Evolutionary conservation across 1,140 invertebrate species (phyloP).

Genomic region (Drosophila jambulina): DNA sequence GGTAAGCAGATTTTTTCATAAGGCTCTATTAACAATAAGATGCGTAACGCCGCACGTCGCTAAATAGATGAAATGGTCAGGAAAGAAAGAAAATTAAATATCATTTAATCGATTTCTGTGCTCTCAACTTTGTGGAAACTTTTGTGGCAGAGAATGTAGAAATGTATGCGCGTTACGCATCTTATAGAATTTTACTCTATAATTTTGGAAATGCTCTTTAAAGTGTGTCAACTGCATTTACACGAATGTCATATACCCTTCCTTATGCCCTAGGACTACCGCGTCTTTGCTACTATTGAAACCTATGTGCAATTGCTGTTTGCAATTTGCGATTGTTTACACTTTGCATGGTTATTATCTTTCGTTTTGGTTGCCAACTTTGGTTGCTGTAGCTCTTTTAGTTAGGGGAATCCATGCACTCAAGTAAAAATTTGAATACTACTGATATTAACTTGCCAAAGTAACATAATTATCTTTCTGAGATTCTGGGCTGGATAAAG

Average conservation of each 20-base stretch:
- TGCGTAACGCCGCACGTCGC: too few relatives aligned
- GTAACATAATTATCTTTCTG: neutral
- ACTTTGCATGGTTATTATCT: conserved; percentile 6
- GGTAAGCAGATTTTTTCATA: too few relatives aligned
- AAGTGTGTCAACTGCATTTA: neutral
- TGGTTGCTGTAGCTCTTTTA: conserved; percentile 11
- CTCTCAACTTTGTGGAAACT: too few relatives aligned
- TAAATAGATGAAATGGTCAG: too few relatives aligned
- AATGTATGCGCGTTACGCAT: too few relatives aligned
- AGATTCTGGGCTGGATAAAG: neutral
- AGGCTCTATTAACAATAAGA: too few relatives aligned
- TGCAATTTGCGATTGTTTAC: conserved; percentile 3
- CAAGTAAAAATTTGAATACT: too few relatives aligned
- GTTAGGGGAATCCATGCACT: conserved; percentile 9
- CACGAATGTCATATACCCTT: conserved; percentile 1
- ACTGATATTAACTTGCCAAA: neutral
- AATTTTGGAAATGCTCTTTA: neutral
- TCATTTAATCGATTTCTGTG: too few relatives aligned
- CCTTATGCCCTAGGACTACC: neutral
- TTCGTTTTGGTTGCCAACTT: conserved; percentile 7
- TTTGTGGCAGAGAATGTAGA: too few relatives aligned
- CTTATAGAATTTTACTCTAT: too few relatives aligned
- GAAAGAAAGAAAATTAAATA: too few relatives aligned
- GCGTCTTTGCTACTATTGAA: neutral
- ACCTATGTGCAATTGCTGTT: neutral